These are phyloP conservation scores for Hydropsyche betteni DNA, from an alignment of 2,888 invertebrate genomes.

Conservation along the genomic window DNA sequence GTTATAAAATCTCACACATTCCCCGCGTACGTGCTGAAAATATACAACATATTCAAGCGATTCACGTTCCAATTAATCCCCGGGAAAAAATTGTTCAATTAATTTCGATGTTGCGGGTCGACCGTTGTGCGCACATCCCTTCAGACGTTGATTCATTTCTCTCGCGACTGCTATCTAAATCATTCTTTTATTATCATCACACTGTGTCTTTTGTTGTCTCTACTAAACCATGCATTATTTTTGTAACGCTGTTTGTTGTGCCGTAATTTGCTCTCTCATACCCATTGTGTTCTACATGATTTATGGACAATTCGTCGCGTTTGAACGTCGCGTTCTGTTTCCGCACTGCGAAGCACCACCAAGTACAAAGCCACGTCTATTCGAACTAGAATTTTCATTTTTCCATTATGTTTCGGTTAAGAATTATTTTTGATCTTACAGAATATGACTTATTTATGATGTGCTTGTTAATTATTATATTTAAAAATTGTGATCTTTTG, in stretches of 20 bases:
- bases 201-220: slow-evolving; percentile 23
- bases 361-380: slow-evolving; percentile 11
- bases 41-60: not conserved
- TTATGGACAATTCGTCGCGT: slow-evolving; percentile 29
- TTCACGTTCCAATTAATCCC: slow-evolving; percentile 4
- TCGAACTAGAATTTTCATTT: not conserved
- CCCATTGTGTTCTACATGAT: slow-evolving; percentile 4
- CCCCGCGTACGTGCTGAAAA: too few relatives aligned
- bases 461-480: too few relatives aligned
- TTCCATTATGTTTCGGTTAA: not conserved
- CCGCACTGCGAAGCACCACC: slow-evolving; percentile 9
- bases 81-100: slow-evolving; percentile 19
- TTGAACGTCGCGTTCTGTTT: slow-evolving; percentile 24
- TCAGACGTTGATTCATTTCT: slow-evolving; percentile 21
- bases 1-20: too few relatives aligned
- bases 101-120: not conserved
- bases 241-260: slow-evolving; percentile 17
- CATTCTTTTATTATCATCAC: slow-evolving; percentile 25
- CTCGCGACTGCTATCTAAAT: slow-evolving; percentile 13
- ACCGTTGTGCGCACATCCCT: slow-evolving; percentile 10
- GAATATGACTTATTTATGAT: not conserved
- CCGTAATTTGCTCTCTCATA: slow-evolving; percentile 8
- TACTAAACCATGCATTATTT: slow-evolving; percentile 23
- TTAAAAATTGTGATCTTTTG: too few relatives aligned
- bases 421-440: not conserved